Evolutionary conservation across 2,113 vertebrate species (phyloP), one percentile per base, ranked within the genome.

Genomic region (Leptosomus discolor): DNA sequence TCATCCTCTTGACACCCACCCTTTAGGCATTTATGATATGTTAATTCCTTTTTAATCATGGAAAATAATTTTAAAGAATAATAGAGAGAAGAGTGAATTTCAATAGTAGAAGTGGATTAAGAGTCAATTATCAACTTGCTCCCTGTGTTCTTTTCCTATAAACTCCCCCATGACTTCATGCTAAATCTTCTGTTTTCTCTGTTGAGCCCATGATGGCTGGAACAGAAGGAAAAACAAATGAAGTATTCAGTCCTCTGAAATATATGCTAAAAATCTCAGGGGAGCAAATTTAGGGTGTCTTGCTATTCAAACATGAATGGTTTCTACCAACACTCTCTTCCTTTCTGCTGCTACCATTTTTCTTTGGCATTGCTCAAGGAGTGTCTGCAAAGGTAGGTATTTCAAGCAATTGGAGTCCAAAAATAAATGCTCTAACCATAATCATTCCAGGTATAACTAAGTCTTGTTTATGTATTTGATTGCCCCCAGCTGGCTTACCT

Each of bases 391-490:
- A 82, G 48, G 60, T 48, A 79, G 69, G 68, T 95, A 91, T 91
- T 96, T 94, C 90, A 94, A 90, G 69, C 87, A 57, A 65, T 48
- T 79, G 89, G 89, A 84, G 53, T 85, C 68, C 65, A 95, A 94
- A 95, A 95, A 92, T 91, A 94, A 94, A 84, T 89, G 37, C 24
- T 60, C 13, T 79, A 87, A 81, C 88, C 48, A 71, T 91, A 84
- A 81, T 92, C 27, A 82, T 95, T 76, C 53, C 73, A 91, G 53
- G 79, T 94, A 75, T 78, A 94, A 94, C 92, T 89, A 84, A 92
- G 86, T 89, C 56, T 73, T 94, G 71, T 94, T 90, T 87, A 82
- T 95, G 84, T 90, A 54, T 93, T 82, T 90, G 77, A 94, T 97
- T 91, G 92, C 92, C 69, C 75, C 87, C 87, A n/a, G 15, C 74